phyloP scores from a whole-genome alignment of 2,888 invertebrate species.

The Torymus tubicola region DNA sequence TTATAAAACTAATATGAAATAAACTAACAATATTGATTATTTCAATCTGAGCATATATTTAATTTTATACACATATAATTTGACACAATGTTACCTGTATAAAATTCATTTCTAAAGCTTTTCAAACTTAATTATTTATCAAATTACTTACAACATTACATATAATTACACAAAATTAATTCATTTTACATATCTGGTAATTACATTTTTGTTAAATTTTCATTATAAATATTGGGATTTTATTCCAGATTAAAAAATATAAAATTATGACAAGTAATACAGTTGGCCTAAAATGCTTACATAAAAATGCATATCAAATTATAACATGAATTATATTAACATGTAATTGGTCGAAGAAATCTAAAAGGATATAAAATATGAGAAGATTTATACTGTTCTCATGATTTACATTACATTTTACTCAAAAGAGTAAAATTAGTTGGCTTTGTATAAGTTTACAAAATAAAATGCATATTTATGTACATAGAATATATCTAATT shows the following conservation, averaged over 20 bases:
- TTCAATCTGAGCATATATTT: slow-evolving; percentile 51
- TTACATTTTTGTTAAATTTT: slow-evolving; percentile 34
- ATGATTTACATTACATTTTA: slow-evolving; percentile 51
- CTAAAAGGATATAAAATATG: slow-evolving; percentile 51
- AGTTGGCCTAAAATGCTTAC: slow-evolving; percentile 46
- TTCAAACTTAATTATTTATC: slow-evolving; percentile 29
- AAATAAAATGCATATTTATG: slow-evolving; percentile 55
- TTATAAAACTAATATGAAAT: slow-evolving; percentile 56
- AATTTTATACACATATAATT: slow-evolving; percentile 52
- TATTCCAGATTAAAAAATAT: slow-evolving; percentile 34
- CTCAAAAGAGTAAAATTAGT: slow-evolving; percentile 56
- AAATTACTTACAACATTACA: slow-evolving; percentile 35
- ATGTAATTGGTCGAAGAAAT: slow-evolving; percentile 44
- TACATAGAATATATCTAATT: slow-evolving; percentile 50
- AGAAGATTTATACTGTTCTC: slow-evolving; percentile 49
- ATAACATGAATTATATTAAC: slow-evolving; percentile 42
- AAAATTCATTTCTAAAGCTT: slow-evolving; percentile 42
- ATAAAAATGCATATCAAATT: slow-evolving; percentile 51
- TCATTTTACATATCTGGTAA: slow-evolving; percentile 35
- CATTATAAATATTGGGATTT: slow-evolving; percentile 39
- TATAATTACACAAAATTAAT: slow-evolving; percentile 48
- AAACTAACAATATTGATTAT: slow-evolving; percentile 50
- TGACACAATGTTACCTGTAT: slow-evolving; percentile 54
- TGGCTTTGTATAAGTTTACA: slow-evolving; percentile 50
- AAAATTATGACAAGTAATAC: slow-evolving; percentile 39